Percentiles rank a stretch among this genome's conserved stretches.
Evolutionary conservation across 2,888 invertebrate species (phyloP).

Genomic region (Platycheirus albimanus): DNA sequence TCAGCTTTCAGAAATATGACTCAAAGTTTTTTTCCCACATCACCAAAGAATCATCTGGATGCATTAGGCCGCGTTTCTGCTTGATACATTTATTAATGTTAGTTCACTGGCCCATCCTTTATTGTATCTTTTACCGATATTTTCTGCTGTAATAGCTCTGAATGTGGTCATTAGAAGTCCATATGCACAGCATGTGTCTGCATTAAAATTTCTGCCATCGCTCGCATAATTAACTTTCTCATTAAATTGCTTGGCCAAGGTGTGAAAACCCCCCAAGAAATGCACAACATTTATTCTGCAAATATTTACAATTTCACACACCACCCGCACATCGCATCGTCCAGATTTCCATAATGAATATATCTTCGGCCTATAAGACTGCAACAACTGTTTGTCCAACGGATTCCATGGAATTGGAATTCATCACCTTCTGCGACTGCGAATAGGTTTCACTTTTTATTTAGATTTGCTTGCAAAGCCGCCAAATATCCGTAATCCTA

Average conservation of each 20-base stretch:
- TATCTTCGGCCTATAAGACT: not conserved
- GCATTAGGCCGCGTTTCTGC: not conserved
- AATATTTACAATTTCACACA: constrained; percentile 38
- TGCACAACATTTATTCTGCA: constrained; percentile 13
- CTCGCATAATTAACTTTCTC: constrained; percentile 61
- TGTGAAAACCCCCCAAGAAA: constrained; percentile 34
- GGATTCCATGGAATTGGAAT: constrained; percentile 49
- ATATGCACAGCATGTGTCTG: constrained; percentile 65
- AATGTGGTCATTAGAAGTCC: constrained; percentile 54
- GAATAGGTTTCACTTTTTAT: constrained; percentile 24
- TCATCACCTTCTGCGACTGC: constrained; percentile 52
- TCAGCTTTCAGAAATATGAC: too few relatives aligned
- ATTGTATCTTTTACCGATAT: constrained; percentile 3
- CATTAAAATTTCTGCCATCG: constrained; percentile 65
- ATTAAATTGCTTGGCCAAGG: constrained; percentile 58
- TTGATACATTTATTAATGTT: constrained; percentile 3
- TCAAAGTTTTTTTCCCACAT: too few relatives aligned
- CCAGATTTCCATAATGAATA: not conserved
- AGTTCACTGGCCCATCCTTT: constrained; percentile 46
- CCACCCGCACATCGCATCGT: constrained; percentile 38
- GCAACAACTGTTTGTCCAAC: constrained; percentile 27
- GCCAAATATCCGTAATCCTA: constrained; percentile 62
- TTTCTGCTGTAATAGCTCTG: constrained; percentile 40
- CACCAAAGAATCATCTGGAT: not conserved
- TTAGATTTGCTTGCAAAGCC: constrained; percentile 1